Conservation (phyloP, 2,113 vertebrate species). For the Tetraodon nigroviridis region DNA sequence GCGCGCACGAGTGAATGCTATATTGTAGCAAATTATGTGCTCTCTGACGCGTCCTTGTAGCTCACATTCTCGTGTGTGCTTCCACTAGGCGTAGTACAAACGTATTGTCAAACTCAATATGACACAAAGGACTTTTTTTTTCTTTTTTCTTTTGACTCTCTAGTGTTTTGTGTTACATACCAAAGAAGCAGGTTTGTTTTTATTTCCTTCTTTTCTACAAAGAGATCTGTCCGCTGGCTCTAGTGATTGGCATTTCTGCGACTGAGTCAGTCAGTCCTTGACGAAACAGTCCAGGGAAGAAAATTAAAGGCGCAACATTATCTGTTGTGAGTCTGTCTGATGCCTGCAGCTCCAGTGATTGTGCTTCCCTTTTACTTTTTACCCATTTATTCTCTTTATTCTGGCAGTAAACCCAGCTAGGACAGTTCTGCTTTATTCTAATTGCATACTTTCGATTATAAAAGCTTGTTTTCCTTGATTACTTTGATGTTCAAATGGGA, state of each 20-base stretch:
- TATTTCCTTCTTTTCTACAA: background rate
- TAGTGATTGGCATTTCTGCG: conserved; percentile 25
- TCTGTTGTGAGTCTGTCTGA: conserved; percentile 51
- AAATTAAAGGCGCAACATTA: conserved; percentile 55
- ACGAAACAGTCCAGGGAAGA: conserved; percentile 43
- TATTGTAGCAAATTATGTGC: conserved; percentile 19
- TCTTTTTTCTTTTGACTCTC: no score
- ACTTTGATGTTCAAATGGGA: conserved; percentile 79
- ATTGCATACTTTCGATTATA: conserved; percentile 79
- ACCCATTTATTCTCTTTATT: conserved; percentile 60
- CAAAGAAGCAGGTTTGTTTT: background rate
- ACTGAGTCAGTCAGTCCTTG: conserved; percentile 30
- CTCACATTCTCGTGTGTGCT: conserved; percentile 5
- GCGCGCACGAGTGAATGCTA: conserved; percentile 14
- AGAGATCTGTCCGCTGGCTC: conserved; percentile 11
- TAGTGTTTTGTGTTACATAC: background rate
- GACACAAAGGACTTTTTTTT: background rate
- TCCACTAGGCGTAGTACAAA: conserved; percentile 10
- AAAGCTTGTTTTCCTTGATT: conserved; percentile 81
- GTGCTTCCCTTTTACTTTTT: conserved; percentile 44
- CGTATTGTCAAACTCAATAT: background rate
- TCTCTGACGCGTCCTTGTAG: conserved; percentile 20
- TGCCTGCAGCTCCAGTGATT: conserved; percentile 49
- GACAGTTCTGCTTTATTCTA: conserved; percentile 76
- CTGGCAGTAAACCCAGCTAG: conserved; percentile 59